phyloP scores from a whole-genome alignment of 2,888 invertebrate genomes.

The Volucella inanis region DNA sequence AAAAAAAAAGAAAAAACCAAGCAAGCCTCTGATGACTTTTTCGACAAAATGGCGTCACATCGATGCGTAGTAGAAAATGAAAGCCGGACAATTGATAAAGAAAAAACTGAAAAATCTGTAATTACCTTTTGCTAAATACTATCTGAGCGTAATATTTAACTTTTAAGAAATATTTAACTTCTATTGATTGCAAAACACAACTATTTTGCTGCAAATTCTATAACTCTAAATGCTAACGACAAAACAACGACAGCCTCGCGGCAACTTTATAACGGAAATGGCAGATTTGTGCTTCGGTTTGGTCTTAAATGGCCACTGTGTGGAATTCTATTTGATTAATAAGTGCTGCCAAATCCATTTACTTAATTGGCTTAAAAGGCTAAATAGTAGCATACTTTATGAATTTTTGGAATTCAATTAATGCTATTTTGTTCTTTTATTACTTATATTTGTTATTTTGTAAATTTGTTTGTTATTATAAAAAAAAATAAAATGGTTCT shows the following conservation, averaged over 20 bases:
- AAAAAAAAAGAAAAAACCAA: too few relatives aligned
- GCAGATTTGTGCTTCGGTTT: conserved; percentile 15
- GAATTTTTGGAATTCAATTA: too few relatives aligned
- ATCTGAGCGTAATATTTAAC: conserved; percentile 32
- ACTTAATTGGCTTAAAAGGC: neutral
- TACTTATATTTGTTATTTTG: too few relatives aligned
- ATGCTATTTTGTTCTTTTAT: too few relatives aligned
- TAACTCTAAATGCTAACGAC: conserved; percentile 10
- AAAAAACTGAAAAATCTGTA: neutral
- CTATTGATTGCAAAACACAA: conserved; percentile 37
- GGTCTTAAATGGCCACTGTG: neutral
- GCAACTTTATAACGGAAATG: conserved; percentile 73
- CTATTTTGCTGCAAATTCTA: conserved; percentile 39
- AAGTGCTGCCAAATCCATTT: conserved; percentile 48
- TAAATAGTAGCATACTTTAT: too few relatives aligned
- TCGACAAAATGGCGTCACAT: conserved; percentile 71
- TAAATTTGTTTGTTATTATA: too few relatives aligned
- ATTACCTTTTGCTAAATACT: conserved; percentile 67
- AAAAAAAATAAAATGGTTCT: too few relatives aligned
- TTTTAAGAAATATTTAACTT: conserved; percentile 14
- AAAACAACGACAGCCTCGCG: conserved; percentile 72
- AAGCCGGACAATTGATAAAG: conserved; percentile 15
- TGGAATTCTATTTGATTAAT: conserved; percentile 23
- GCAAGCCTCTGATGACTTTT: neutral
- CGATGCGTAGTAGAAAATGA: conserved; percentile 28